These are phyloP conservation scores for Branchinecta lindahli DNA, from an alignment of 1,140 invertebrate genomes.

Conservation along the genomic window DNA sequence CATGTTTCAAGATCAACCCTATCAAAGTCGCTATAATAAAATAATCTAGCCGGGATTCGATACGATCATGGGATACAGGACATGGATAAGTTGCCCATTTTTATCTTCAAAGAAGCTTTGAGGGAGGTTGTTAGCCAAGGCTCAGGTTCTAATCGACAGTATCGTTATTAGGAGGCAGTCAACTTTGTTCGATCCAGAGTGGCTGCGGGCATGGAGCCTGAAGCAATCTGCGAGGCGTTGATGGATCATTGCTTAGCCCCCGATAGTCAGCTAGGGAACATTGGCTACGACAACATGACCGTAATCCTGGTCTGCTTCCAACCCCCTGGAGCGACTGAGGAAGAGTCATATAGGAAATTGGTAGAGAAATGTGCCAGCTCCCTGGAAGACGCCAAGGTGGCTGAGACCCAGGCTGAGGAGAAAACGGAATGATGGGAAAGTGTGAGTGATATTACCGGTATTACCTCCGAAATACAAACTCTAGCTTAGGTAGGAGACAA, in stretches of 20 bases:
- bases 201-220: constrained; percentile 63
- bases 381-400: not conserved
- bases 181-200: constrained; percentile 73
- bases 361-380: not conserved
- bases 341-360: not conserved
- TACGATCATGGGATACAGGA: no score
- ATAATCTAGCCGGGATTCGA: no score
- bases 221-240: constrained; percentile 87
- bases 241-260: constrained; percentile 87
- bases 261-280: constrained; percentile 84
- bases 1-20: no score
- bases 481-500: no score
- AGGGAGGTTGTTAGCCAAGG: no score
- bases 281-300: constrained; percentile 99
- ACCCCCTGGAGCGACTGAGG: not conserved
- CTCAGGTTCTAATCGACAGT: no score
- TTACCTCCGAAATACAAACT: no score
- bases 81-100: no score
- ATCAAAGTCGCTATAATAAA: no score
- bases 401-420: not conserved
- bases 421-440: no score
- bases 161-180: constrained; percentile 55
- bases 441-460: no score
- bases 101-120: no score
- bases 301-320: constrained; percentile 41